These are phyloP conservation scores for Chironomus tepperi DNA, from an alignment of 1,140 invertebrate species.

Conservation along the genomic window DNA sequence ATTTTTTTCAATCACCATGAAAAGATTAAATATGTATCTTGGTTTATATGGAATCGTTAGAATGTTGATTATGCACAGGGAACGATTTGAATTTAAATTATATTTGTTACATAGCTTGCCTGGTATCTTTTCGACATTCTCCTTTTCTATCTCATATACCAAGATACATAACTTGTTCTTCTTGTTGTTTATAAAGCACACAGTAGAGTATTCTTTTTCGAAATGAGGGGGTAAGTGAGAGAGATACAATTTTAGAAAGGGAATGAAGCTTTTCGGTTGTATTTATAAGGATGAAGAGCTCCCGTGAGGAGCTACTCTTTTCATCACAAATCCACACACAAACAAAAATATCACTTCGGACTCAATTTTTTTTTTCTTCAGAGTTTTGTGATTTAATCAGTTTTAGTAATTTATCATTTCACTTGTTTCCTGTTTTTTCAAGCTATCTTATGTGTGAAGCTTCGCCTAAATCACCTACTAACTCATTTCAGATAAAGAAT, in stretches of 20 bases:
- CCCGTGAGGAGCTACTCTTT: background rate
- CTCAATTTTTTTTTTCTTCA: background rate
- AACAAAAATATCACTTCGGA: background rate
- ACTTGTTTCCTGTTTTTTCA: background rate
- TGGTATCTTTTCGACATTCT: background rate
- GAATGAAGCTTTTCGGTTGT: too few species aligned
- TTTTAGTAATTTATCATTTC: background rate
- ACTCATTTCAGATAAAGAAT: background rate
- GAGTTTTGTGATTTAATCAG: background rate
- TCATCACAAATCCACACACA: background rate
- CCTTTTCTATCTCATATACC: background rate
- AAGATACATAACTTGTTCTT: background rate
- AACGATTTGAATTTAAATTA: slow-evolving; percentile 17
- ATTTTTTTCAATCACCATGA: background rate
- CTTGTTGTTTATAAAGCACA: slow-evolving; percentile 7
- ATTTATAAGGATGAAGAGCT: too few species aligned
- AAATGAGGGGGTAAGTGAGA: background rate
- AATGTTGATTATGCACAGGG: slow-evolving; percentile 1
- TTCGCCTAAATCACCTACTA: background rate
- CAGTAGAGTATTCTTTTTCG: background rate
- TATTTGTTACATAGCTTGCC: background rate
- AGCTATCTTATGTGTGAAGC: too few species aligned
- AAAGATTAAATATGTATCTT: slow-evolving; percentile 1
- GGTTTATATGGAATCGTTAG: background rate
- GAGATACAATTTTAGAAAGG: background rate